Percentiles rank a stretch among this genome's conserved stretches.
These are phyloP conservation scores for Palythoa grandis DNA, from an alignment of 92 coral and sea anemone species.

Conservation along the genomic window DNA sequence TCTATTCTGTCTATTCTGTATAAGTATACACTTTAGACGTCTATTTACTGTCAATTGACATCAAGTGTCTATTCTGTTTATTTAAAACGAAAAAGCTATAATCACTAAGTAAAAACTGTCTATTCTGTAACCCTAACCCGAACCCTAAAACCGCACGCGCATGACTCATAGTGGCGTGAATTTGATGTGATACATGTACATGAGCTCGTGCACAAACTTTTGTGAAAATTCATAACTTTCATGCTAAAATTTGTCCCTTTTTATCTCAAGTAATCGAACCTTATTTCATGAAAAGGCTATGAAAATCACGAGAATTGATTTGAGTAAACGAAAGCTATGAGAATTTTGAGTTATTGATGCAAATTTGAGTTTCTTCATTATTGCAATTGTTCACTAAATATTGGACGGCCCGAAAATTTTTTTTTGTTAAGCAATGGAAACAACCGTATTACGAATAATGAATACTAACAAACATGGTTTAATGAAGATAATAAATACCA, in stretches of 20 bases:
- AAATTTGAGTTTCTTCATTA: neutral
- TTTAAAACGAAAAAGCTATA: neutral
- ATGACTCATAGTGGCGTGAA: neutral
- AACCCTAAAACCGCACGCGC: neutral
- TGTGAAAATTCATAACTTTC: neutral
- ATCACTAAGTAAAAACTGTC: constrained; percentile 2
- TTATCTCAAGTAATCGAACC: neutral
- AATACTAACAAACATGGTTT: neutral
- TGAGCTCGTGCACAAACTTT: neutral
- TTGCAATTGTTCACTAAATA: constrained; percentile 1
- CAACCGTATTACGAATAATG: neutral
- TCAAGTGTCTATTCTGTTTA: neutral
- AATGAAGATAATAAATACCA: neutral
- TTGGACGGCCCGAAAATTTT: neutral
- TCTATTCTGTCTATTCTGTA: neutral
- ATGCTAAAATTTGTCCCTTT: neutral
- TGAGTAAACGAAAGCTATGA: neutral
- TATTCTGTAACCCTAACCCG: neutral
- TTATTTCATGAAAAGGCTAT: neutral
- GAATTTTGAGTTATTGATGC: neutral
- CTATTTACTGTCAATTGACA: neutral
- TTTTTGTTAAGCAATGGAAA: neutral
- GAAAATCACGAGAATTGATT: neutral
- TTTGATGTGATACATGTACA: neutral
- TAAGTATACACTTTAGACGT: neutral